Evolutionary conservation across 2,888 invertebrate genomes (phyloP), one percentile per base, ranked within the genome.

Genomic region (Psococerastis gibbosa): DNA sequence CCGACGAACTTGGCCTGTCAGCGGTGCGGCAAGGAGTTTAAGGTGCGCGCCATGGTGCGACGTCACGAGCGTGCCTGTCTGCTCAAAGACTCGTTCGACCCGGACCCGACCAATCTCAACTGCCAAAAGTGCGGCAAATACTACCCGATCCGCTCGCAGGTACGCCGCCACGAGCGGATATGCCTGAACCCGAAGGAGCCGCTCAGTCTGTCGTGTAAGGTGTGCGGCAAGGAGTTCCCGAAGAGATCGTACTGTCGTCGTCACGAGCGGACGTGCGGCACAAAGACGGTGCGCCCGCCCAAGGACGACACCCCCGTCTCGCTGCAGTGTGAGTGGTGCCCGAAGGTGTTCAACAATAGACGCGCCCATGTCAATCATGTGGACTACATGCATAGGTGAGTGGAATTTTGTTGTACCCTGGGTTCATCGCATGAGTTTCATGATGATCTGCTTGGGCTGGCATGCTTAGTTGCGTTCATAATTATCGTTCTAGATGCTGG

Each of bases 41-140:
- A 20, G 22, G 20, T 38, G 6, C 6, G 38, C 6, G 15, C 38
- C 5, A 6, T 38, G 16, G 38, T 38, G 3, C 6, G 38, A 5
- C 6, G 38, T 6, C 38, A 38, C 20, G 38, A 38, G 38, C 17
- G 22, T 20, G 20, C 38, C 5, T 38, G 38, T 18, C 18, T 38
- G 16, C 13, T 22, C 4, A 38, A 38, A 20, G 22, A 17, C 20
- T n/a, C 17, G 15, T 38, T 38, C 38, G 38, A 38, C 22, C 38
- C 38, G 16, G 38, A 38, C 11, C 38, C 38, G 20, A 38, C 38
- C 4, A 38, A 38, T 38, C 22, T 38, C 9, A 38, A 38, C 18
- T 38, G 38, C 20, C 38, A 38, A 20, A 38, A 38, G 20, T 38
- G 38, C 38, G 38, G 38, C n/a, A 38, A 38, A 20, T 38, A 38